Base-by-base conservation (phyloP, 1,140 invertebrate genomes). In the Bombus superbus region DNA sequence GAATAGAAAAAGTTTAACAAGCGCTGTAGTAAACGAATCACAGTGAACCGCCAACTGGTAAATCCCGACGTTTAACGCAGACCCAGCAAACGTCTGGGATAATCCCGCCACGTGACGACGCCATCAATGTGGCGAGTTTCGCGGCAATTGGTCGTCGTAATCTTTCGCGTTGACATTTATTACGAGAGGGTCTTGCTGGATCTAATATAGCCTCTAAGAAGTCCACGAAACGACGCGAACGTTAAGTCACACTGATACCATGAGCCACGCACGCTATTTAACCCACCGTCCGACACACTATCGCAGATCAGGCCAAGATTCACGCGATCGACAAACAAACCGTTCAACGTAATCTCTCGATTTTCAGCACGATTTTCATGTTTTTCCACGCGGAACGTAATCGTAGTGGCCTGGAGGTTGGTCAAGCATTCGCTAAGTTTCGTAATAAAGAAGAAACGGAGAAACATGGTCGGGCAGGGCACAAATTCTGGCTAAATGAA, bases 151-250 rank as follows among this genome's bases (percentile, higher is more conserved):
- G 35, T 53, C 79, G 47, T 62, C 59, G 47, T 83, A 81, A 87
- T 90, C 82, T 87, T 75, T 75, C 71, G 38, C 74, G 74, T 75
- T 76, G 88, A 89, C 85, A 82, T 89, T 90, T 89, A 89, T 90
- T 89, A 89, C 85, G 57, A 76, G 66, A 69, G 79, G 82, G 71
- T 76, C 42, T 83, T 66, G 78, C 71, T n/a, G 75, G 73, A 87
- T 87, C 77, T 77, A 86, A 90, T 87, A 87, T 85, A 79, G 79
- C 57, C 85, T 82, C 73, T 81, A 72, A 87, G 69, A 87, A 62
- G 85, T 68, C 79, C 44, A 9, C 80, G 42, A 72, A 64, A 62
- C 35, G 57, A 53, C 47, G 47, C 47, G 1, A 22, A 53, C 44
- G 85, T 38, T 86, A 78, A 84, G 78, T 86, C 85, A 78, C 66